phyloP scores from a whole-genome alignment of 2,113 vertebrate species.

The Guaruba guarouba region DNA sequence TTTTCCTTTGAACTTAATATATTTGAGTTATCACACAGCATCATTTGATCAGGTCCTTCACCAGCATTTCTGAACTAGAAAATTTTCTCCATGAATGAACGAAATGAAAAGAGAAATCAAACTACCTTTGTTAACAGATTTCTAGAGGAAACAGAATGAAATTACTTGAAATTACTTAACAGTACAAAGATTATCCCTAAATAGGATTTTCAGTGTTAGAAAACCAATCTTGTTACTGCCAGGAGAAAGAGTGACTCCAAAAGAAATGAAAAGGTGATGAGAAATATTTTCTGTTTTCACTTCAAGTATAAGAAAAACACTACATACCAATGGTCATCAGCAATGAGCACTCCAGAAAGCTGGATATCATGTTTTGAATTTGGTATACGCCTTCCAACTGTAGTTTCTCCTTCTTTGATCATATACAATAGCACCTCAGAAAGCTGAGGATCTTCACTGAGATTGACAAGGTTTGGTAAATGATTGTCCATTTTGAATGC shows the following conservation, averaged over 20 bases:
- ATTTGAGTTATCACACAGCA: background rate
- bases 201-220: background rate
- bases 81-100: background rate
- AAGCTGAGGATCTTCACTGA: slow-evolving; percentile 95
- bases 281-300: background rate
- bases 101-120: background rate
- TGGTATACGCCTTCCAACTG: slow-evolving; percentile 83
- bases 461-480: slow-evolving; percentile 92
- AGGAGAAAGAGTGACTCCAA: background rate
- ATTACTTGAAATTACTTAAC: background rate
- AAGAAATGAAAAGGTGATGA: background rate
- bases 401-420: slow-evolving; percentile 92
- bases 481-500: slow-evolving; percentile 92
- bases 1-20: background rate
- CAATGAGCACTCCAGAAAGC: slow-evolving; percentile 89
- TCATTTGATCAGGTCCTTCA: background rate
- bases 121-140: background rate
- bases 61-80: background rate
- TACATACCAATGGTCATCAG: slow-evolving; percentile 90
- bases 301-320: background rate
- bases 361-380: slow-evolving; percentile 87
- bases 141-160: background rate
- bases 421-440: slow-evolving; percentile 96
- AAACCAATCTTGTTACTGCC: background rate
- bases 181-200: background rate